Percentiles rank a stretch among this genome's conserved stretches.
Conservation (phyloP, 2,113 vertebrate species). For the Oryzias javanicus region DNA sequence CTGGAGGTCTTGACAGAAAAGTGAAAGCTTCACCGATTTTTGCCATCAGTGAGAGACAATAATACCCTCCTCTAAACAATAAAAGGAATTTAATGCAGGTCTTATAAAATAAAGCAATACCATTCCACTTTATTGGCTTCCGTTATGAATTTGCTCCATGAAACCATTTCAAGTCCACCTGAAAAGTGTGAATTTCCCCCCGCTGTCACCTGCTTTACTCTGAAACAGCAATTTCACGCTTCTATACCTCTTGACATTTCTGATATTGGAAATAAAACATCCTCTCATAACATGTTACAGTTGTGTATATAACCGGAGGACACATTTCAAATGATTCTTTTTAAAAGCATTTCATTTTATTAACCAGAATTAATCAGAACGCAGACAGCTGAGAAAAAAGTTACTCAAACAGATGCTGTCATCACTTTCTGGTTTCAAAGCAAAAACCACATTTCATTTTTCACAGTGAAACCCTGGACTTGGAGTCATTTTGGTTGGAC, state of each 20-base stretch:
- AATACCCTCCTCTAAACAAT: constrained; percentile 22
- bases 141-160: neutral
- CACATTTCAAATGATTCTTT: neutral
- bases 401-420: neutral
- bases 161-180: constrained; percentile 18
- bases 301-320: constrained; percentile 1
- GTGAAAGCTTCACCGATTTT: neutral
- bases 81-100: constrained; percentile 4
- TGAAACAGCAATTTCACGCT: constrained; percentile 44
- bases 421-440: neutral
- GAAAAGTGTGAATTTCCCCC: constrained; percentile 14
- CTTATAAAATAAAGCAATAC: constrained; percentile 6
- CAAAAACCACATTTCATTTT: neutral
- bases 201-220: constrained; percentile 18
- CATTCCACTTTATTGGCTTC: too few species aligned
- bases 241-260: constrained; percentile 20
- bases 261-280: constrained; percentile 26
- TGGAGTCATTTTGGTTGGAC: too few species aligned
- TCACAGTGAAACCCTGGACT: too few species aligned
- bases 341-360: neutral
- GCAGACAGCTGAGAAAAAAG: neutral
- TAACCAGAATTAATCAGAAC: neutral
- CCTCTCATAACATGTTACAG: neutral
- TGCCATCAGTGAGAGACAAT: neutral
- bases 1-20: neutral